phyloP scores from a whole-genome alignment of 2,797 vertebrate species.

The Cryptoblepharus egeriae region DNA sequence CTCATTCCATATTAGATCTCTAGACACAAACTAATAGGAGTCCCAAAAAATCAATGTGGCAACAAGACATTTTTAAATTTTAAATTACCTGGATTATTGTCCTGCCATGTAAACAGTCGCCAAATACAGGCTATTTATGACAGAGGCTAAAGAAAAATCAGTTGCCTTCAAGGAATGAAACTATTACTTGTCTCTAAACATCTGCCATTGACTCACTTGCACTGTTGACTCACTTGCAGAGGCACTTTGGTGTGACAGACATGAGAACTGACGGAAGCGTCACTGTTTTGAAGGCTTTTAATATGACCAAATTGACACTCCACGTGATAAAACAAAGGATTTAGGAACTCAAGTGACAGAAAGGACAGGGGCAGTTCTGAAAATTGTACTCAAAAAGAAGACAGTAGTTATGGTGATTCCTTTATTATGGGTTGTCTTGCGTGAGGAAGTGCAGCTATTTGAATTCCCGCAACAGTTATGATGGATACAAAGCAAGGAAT shows the following conservation, averaged over 20 bases:
- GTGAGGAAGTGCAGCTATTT: conserved; percentile 30
- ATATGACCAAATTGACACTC: background rate
- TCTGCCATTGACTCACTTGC: conserved; percentile 37
- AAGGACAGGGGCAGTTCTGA: background rate
- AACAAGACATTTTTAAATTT: conserved; percentile 72
- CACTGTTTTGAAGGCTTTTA: background rate
- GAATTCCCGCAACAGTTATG: conserved; percentile 41
- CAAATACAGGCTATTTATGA: conserved; percentile 64
- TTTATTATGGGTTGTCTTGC: conserved; percentile 13
- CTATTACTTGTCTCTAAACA: conserved; percentile 38
- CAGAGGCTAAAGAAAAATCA: conserved; percentile 66
- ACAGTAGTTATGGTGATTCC: conserved; percentile 6
- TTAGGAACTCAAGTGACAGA: background rate
- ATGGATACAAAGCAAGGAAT: conserved; percentile 18
- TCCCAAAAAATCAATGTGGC: conserved; percentile 75
- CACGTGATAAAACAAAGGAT: background rate
- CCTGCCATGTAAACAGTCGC: conserved; percentile 68
- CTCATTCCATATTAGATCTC: conserved; percentile 71
- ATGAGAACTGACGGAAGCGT: background rate
- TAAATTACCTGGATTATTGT: conserved; percentile 66
- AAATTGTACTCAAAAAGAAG: background rate
- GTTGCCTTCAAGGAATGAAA: conserved; percentile 60
- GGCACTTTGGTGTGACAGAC: background rate
- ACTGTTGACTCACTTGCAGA: too few relatives aligned
- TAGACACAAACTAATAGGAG: conserved; percentile 64